phyloP scores from a whole-genome alignment of 2,888 invertebrate species.

The Diarsia dahlii region DNA sequence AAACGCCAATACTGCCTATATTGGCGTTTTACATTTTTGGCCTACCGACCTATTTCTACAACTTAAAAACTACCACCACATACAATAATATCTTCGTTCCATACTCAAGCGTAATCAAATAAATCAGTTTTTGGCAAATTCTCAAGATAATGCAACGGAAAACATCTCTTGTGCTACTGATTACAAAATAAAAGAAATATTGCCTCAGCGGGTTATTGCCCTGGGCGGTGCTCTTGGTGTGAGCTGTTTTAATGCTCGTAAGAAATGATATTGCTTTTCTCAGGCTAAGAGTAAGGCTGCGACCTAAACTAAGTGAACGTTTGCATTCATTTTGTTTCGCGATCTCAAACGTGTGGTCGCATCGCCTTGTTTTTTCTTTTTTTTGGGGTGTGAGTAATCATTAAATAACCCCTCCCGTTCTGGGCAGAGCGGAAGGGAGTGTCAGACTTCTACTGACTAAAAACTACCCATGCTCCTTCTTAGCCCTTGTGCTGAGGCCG shows the following conservation, averaged over 20 bases:
- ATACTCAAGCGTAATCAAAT: slow-evolving; percentile 43
- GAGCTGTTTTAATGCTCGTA: slow-evolving; percentile 15
- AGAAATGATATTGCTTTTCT: slow-evolving; percentile 14
- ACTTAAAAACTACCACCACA: slow-evolving; percentile 18
- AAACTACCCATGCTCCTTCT: no score
- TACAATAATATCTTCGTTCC: slow-evolving; percentile 16
- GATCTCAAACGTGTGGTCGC: not conserved
- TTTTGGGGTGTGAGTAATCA: no score
- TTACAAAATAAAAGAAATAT: slow-evolving; percentile 47
- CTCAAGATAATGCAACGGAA: slow-evolving; percentile 55
- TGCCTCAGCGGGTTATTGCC: slow-evolving; percentile 22
- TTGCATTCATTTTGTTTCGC: not conserved
- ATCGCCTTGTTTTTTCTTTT: no score
- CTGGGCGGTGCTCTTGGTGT: slow-evolving; percentile 2
- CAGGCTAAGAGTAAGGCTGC: not conserved
- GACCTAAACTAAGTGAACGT: not conserved
- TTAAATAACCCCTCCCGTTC: no score
- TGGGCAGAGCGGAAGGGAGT: no score
- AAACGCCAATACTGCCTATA: slow-evolving; percentile 24
- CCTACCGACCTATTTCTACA: slow-evolving; percentile 32
- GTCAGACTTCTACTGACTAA: no score
- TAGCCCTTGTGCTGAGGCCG: no score
- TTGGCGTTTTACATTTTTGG: no score
- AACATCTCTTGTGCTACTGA: slow-evolving; percentile 40
- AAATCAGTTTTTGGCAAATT: slow-evolving; percentile 58